Percentiles rank a stretch among this genome's conserved stretches.
Evolutionary conservation across 2,888 invertebrate species (phyloP).

Genomic region (Stenoptilia bipunctidactyla): DNA sequence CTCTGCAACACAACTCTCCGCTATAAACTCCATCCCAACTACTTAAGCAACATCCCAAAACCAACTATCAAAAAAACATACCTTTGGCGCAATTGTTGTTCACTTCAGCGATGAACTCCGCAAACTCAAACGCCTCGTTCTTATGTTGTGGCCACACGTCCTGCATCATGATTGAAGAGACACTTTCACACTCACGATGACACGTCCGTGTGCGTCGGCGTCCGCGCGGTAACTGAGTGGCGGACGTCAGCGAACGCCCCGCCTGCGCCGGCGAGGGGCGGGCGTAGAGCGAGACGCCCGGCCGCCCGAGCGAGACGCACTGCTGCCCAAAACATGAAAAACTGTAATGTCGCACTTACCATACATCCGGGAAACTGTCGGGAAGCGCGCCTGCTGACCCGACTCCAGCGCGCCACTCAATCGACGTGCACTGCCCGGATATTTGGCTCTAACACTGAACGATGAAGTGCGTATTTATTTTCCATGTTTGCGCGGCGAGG

Average conservation of each 20-base stretch:
- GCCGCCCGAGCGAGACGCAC: no score
- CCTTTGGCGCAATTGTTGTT: slow-evolving; percentile 53
- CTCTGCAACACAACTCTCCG: slow-evolving; percentile 37
- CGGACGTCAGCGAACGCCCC: neutral
- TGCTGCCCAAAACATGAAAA: no score
- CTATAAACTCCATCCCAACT: no score
- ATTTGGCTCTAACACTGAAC: no score
- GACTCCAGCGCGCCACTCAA: no score
- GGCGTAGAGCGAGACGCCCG: neutral
- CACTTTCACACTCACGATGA: neutral
- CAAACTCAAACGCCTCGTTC: slow-evolving; percentile 29
- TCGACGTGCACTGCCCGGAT: no score
- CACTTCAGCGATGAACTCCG: slow-evolving; percentile 49
- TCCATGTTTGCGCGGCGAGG: no score
- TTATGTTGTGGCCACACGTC: neutral
- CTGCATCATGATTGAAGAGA: neutral
- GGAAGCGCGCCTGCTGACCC: no score
- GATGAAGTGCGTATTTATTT: no score
- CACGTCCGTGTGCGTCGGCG: neutral
- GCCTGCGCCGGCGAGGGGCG: neutral
- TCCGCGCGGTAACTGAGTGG: neutral
- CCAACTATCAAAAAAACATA: slow-evolving; percentile 17
- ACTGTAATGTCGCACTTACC: no score
- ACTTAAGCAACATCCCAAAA: neutral
- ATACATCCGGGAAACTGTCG: no score